Conservation (phyloP, 2,888 invertebrate species). For the Elegia similella region DNA sequence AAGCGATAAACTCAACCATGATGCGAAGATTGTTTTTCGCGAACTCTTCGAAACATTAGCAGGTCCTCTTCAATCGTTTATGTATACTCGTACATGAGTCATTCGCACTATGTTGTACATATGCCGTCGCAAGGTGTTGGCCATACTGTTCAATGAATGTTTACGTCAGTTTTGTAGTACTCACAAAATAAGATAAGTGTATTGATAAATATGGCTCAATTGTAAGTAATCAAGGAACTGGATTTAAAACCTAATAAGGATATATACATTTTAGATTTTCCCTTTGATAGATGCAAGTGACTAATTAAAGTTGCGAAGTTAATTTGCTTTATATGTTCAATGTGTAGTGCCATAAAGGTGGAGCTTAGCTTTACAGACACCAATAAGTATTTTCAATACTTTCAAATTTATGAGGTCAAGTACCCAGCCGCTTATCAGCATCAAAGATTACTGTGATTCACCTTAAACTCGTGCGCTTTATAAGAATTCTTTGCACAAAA, state of each 20-base stretch:
- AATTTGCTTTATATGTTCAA: too few relatives aligned
- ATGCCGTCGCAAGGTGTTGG: conserved; percentile 46
- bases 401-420: neutral
- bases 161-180: conserved; percentile 56
- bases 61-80: conserved; percentile 49
- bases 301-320: neutral
- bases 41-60: conserved; percentile 37
- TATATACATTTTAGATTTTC: neutral
- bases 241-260: conserved; percentile 11
- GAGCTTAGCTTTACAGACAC: neutral
- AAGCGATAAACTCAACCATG: conserved; percentile 46
- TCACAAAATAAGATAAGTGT: conserved; percentile 47
- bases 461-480: neutral
- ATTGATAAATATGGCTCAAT: conserved; percentile 26
- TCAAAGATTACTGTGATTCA: neutral
- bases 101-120: conserved; percentile 39
- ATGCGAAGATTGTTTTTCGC: conserved; percentile 44
- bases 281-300: neutral
- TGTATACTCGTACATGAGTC: conserved; percentile 44
- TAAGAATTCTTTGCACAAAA: neutral
- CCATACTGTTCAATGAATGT: conserved; percentile 50
- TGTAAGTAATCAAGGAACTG: conserved; percentile 17
- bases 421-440: neutral
- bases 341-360: too few relatives aligned
- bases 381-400: neutral